These are phyloP conservation scores for Alaudala cheleensis DNA, from an alignment of 2,113 vertebrate genomes.

Conservation along the genomic window DNA sequence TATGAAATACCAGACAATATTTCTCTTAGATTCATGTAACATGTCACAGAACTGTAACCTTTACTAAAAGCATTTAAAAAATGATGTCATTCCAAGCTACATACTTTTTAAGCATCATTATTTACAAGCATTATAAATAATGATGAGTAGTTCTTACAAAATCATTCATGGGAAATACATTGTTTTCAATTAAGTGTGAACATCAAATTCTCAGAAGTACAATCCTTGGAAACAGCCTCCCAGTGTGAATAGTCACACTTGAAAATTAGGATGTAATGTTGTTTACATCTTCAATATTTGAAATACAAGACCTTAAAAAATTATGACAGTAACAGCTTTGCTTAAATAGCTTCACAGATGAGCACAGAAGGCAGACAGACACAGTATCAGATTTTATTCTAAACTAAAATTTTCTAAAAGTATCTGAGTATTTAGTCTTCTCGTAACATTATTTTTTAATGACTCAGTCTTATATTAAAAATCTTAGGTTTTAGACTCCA, in stretches of 20 bases:
- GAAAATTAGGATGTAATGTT: not conserved
- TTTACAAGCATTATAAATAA: constrained; percentile 4
- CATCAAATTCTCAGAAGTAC: not conserved
- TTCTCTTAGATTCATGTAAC: not conserved
- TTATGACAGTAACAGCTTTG: not conserved
- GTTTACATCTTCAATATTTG: not conserved
- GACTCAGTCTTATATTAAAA: not conserved
- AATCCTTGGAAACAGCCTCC: not conserved
- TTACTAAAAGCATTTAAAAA: not conserved
- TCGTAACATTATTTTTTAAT: not conserved
- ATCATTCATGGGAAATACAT: not conserved
- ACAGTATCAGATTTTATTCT: not conserved
- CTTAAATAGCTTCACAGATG: not conserved
- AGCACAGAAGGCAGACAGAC: not conserved
- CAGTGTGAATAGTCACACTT: not conserved
- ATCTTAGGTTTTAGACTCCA: not conserved
- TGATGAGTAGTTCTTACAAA: not conserved
- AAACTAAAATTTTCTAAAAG: not conserved
- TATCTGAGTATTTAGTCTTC: not conserved
- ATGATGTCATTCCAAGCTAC: not conserved
- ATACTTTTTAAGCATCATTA: not conserved
- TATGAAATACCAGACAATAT: not conserved
- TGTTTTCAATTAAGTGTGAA: not conserved
- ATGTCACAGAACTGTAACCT: not conserved
- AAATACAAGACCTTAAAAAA: not conserved